A percentile compares a stretch with the other conserved stretches of the same genome.
Evolutionary conservation across 1,140 invertebrate species (phyloP).

Genomic region (Neomicropteryx cornuta): DNA sequence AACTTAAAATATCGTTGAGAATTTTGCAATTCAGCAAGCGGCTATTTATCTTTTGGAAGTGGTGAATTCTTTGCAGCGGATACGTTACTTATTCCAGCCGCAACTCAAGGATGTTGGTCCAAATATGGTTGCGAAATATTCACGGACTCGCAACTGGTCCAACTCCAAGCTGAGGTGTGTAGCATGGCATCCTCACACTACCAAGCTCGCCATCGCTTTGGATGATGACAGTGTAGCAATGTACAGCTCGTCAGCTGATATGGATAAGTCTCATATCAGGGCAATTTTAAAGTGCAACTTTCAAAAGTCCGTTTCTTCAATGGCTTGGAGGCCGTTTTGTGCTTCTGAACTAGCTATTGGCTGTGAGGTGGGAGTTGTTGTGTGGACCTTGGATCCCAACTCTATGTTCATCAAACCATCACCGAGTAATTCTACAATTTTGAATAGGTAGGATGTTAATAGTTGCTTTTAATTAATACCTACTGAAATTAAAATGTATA

Average conservation of each 20-base stretch:
- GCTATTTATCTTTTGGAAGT: conserved; percentile 34
- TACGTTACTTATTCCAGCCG: conserved; percentile 34
- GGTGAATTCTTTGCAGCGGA: conserved; percentile 29
- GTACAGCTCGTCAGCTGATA: conserved; percentile 49
- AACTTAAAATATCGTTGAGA: conserved; percentile 27
- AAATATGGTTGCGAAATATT: conserved; percentile 28
- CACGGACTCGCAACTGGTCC: conserved; percentile 43
- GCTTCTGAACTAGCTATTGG: conserved; percentile 73
- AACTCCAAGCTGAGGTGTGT: conserved; percentile 53
- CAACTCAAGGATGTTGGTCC: conserved; percentile 38
- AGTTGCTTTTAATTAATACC: conserved; percentile 4
- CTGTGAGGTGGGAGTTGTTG: conserved; percentile 68
- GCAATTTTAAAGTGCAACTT: conserved; percentile 67
- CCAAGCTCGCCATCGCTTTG: conserved; percentile 71
- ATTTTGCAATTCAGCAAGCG: conserved; percentile 22
- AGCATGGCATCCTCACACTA: conserved; percentile 76
- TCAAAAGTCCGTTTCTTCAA: conserved; percentile 67
- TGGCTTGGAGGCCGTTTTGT: conserved; percentile 75
- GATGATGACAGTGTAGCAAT: conserved; percentile 76
- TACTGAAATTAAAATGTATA: neutral
- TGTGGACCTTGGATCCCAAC: conserved; percentile 77
- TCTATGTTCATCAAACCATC: conserved; percentile 57
- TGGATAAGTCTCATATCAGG: conserved; percentile 55
- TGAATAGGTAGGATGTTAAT: conserved; percentile 28
- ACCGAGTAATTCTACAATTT: conserved; percentile 43